Conservation (phyloP, 2,888 invertebrate genomes). For the Tuta absoluta region DNA sequence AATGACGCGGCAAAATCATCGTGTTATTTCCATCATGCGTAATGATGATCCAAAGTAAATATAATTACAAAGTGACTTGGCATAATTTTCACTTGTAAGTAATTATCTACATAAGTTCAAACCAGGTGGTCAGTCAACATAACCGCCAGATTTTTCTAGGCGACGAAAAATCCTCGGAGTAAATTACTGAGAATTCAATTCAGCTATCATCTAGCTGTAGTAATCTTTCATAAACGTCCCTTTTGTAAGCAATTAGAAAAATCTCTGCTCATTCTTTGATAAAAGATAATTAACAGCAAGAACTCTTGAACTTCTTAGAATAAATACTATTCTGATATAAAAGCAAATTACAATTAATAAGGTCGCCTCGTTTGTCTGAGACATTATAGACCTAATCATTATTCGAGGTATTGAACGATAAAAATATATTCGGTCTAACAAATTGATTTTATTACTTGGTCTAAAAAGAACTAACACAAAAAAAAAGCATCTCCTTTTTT, state of each 20-base stretch:
- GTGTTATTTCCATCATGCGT: constrained; percentile 22
- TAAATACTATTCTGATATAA: not conserved
- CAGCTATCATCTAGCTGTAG: too few species aligned
- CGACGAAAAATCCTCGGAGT: too few species aligned
- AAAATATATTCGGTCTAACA: not conserved
- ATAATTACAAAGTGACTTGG: constrained; percentile 1
- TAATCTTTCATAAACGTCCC: too few species aligned
- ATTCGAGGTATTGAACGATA: not conserved
- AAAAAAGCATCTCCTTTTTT: too few species aligned
- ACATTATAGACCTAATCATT: not conserved
- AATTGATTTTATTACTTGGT: not conserved
- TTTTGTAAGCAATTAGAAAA: too few species aligned
- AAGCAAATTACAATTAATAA: constrained; percentile 3
- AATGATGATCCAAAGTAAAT: not conserved
- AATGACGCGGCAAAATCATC: constrained; percentile 22
- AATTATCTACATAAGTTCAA: not conserved
- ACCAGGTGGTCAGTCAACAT: too few species aligned
- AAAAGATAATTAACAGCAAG: too few species aligned
- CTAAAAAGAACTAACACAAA: not conserved
- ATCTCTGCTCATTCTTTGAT: too few species aligned
- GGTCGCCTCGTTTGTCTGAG: not conserved
- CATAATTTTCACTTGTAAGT: not conserved
- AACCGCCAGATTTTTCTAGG: too few species aligned
- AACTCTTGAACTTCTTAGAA: not conserved
- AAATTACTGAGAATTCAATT: too few species aligned